These are phyloP conservation scores for Etheostoma nigrum DNA, from an alignment of 2,797 vertebrate genomes.

Conservation along the genomic window DNA sequence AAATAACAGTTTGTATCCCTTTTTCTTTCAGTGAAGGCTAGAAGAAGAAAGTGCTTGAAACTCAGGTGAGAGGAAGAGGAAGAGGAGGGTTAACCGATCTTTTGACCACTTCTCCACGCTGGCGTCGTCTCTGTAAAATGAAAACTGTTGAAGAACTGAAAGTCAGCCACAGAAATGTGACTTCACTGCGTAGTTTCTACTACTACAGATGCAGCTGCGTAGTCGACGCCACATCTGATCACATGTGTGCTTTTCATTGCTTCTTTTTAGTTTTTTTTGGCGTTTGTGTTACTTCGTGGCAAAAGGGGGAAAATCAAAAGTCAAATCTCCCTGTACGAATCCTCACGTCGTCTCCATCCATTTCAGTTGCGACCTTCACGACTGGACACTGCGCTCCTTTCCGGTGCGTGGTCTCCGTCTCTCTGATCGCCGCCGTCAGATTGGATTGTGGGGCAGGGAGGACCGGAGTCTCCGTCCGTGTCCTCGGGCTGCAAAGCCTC, in stretches of 20 bases:
- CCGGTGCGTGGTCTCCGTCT: not conserved
- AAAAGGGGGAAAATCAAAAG: too few species aligned
- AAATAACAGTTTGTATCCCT: constrained; percentile 61
- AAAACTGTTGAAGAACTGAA: not conserved
- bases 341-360: too few species aligned
- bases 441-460: not conserved
- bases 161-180: too few species aligned
- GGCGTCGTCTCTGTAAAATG: not conserved
- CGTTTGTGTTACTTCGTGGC: not conserved
- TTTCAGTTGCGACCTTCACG: not conserved
- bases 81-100: not conserved
- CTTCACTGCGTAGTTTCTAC: too few species aligned
- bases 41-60: constrained; percentile 65
- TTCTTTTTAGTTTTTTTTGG: not conserved
- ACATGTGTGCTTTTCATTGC: not conserved
- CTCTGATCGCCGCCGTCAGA: not conserved
- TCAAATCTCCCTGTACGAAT: too few species aligned
- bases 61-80: constrained; percentile 19
- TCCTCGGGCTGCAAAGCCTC: constrained; percentile 2
- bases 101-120: too few species aligned
- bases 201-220: too few species aligned
- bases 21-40: constrained; percentile 47
- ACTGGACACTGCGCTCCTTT: not conserved
- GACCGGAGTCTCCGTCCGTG: not conserved
- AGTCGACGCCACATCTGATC: too few species aligned